These are phyloP conservation scores for Ommatoiulus sabulosus DNA, from an alignment of 2,888 invertebrate genomes.

Conservation along the genomic window DNA sequence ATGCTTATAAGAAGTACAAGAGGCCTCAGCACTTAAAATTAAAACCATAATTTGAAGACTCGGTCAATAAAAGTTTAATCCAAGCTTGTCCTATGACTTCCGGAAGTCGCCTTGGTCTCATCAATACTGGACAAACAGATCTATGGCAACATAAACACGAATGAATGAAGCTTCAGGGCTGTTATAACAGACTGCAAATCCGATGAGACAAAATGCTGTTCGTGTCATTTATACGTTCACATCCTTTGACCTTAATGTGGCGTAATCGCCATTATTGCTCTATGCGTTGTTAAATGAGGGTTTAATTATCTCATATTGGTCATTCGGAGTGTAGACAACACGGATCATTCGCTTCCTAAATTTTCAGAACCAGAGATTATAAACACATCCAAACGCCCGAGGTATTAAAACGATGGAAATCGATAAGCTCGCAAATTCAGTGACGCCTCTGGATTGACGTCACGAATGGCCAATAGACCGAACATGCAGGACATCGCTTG, in stretches of 20 bases:
- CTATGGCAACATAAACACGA: background rate
- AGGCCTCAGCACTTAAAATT: no score
- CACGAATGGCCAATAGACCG: background rate
- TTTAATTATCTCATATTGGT: conserved; percentile 1
- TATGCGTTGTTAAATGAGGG: background rate
- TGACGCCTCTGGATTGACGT: background rate
- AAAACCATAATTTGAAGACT: background rate
- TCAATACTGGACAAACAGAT: background rate
- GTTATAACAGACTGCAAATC: background rate
- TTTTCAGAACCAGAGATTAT: background rate
- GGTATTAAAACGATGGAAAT: background rate
- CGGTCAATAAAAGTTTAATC: background rate
- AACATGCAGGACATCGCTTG: background rate
- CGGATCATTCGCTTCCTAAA: background rate
- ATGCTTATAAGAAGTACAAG: no score
- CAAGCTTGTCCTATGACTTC: background rate
- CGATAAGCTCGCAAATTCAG: background rate
- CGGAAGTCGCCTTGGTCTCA: background rate
- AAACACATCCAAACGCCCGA: conserved; percentile 1
- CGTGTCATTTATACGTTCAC: conserved; percentile 1
- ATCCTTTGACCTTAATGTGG: conserved; percentile 1
- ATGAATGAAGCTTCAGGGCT: background rate
- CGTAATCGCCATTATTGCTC: background rate
- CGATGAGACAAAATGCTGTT: background rate
- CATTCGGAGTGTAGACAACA: background rate